Evolutionary conservation across 2,797 vertebrate species (phyloP), one percentile per base, ranked within the genome.

Genomic region (Lepilemur septentrionalis): DNA sequence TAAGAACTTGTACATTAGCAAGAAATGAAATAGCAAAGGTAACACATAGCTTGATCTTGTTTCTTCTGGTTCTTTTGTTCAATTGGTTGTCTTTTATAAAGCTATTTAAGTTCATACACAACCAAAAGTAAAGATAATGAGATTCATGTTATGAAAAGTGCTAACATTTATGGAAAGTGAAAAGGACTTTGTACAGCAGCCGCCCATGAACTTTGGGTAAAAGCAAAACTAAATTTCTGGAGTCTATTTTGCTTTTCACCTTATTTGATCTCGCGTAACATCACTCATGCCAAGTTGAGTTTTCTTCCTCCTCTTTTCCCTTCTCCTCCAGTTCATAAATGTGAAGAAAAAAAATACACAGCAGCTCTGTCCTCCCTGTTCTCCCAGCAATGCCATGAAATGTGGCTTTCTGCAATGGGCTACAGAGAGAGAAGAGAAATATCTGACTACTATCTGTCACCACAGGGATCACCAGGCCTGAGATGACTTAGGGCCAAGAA

Each of bases 201-300:
- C 0, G 14, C 80, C 61, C 59, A 52, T 96, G 93, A 97, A 97
- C 96, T 95, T 18, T 69, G 96, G 65, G 73, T 93, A 96, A 97
- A 96, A 97, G 61, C 95, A 97, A 97, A 97, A 96, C 93, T 96
- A 94, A 94, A 93, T 93, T 97, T 98, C 93, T 97, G 96, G 94
- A 97, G 87, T 95, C 88, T 97, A 46, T 97, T 97, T 96, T 97
- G 93, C 91, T 92, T 97, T 98, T 97, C 96, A 98, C 97, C 97
- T 98, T 97, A 97, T 97, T 98, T 97, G 97, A 97, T 97, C 97
- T 98, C 76, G 30, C 76, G 95, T 96, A 97, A 88, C 89, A 96
- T 97, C 38, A n/a, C 52, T 94, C 93, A 92, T 93, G 97, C 97
- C 97, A 97, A 97, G 88, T 83, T 97, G 83, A 92, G 59, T 69